Percentiles rank a stretch among this genome's conserved stretches.
phyloP scores from a whole-genome alignment of 1,140 invertebrate genomes.

The Callitettix versicolor region DNA sequence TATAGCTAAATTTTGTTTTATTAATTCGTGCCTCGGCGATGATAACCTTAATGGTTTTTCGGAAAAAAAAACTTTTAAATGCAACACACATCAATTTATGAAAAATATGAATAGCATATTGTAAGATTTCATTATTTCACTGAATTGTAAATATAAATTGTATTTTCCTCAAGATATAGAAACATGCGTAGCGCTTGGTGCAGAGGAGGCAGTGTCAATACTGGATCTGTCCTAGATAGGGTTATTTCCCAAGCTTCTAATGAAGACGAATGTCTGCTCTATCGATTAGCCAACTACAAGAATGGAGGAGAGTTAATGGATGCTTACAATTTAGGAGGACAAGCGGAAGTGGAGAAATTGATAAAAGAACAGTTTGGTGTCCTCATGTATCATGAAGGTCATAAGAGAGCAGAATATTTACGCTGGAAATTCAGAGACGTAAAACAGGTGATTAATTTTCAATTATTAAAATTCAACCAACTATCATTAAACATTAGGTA shows the following conservation, averaged over 20 bases:
- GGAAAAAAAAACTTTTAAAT: too few relatives aligned
- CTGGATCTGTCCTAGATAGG: slow-evolving; percentile 69
- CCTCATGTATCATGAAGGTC: slow-evolving; percentile 82
- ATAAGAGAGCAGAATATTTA: slow-evolving; percentile 80
- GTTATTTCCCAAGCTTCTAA: slow-evolving; percentile 76
- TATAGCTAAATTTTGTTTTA: too few relatives aligned
- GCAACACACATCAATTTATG: too few relatives aligned
- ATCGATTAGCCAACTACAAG: slow-evolving; percentile 80
- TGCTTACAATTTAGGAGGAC: slow-evolving; percentile 71
- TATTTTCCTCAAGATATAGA: too few relatives aligned
- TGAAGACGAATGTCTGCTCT: slow-evolving; percentile 75
- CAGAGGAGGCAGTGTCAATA: slow-evolving; percentile 30
- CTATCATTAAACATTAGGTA: too few relatives aligned
- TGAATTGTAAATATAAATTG: too few relatives aligned
- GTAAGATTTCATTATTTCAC: too few relatives aligned
- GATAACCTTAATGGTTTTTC: too few relatives aligned
- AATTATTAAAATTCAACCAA: too few relatives aligned
- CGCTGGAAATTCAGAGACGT: slow-evolving; percentile 87
- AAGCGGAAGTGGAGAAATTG: slow-evolving; percentile 70
- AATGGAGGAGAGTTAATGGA: slow-evolving; percentile 77
- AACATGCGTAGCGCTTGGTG: slow-evolving; percentile 11
- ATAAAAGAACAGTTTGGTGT: slow-evolving; percentile 79
- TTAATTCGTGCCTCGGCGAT: too few relatives aligned
- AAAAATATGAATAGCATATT: too few relatives aligned
- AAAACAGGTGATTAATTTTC: slow-evolving; percentile 61